Base-by-base conservation (phyloP, 2,113 vertebrate genomes). In the Nanorana parkeri region DNA sequence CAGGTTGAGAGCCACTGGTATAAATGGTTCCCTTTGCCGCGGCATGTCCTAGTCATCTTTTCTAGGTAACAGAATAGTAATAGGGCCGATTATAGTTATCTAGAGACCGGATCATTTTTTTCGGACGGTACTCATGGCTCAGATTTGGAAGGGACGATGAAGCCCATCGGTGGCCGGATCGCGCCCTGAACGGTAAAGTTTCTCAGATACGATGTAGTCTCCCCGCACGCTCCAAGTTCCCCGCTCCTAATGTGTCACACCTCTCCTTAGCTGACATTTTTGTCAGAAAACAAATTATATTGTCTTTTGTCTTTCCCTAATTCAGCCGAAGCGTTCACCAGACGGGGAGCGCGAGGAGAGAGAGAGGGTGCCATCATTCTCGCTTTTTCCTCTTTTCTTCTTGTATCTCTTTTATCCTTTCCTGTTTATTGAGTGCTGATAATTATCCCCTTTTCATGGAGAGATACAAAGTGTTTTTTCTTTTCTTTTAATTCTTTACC, bases 381-480 rank as follows among this genome's bases (percentile, higher is more conserved):
- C 58, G 17, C 36, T 36, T 36, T 36, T 32, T 32, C 5, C 29
- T 32, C 2, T 32, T 32, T 5, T 55, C 54, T 47, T 17, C 20
- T 64, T n/a, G 47, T 61, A 47, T 64, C 19, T 63, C 24, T 75
- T 41, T 23, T 29, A 19, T 21, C 19, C 75, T 87, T 88, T 85
- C 52, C 78, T 91, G 75, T 82, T 85, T 87, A 85, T 88, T 90
- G 87, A 79, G 87, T 63, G 87, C 91, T 91, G 87, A 86, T 89
- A 89, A 91, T 90, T 90, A 86, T 32, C 61, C 60, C 88, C 86
- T 65, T 88, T 86, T 90, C 89, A 83, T 2, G 20, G 72, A 89
- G 89, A 84, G 84, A 87, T 91, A 87, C 87, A 88, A 88, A 89
- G 78, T 72, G 55, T 72, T 69, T 72, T 15, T 90, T 82, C 23